A percentile compares a stretch with the other conserved stretches of the same genome.
phyloP scores from a whole-genome alignment of 1,140 invertebrate species.

The Gonatopus flavifemur region DNA sequence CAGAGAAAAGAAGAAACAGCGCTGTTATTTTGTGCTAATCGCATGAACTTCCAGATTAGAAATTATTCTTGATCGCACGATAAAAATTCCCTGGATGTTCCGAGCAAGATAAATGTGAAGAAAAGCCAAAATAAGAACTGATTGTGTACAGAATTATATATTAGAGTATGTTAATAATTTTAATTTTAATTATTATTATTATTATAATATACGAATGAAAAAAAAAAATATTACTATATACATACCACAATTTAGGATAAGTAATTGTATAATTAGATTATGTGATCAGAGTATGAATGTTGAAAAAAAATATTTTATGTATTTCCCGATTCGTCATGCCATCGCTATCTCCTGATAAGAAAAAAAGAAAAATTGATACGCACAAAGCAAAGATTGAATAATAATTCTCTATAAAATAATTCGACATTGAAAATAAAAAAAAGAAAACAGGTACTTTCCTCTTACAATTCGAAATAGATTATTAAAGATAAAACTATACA shows the following conservation, averaged over 20 bases:
- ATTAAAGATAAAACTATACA: too few species aligned
- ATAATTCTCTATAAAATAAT: too few species aligned
- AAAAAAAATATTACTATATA: constrained; percentile 34
- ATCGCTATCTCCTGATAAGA: too few species aligned
- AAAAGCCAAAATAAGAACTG: constrained; percentile 51
- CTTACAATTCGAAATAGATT: too few species aligned
- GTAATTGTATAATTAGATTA: constrained; percentile 31
- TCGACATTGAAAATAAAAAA: too few species aligned
- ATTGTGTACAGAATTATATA: constrained; percentile 57
- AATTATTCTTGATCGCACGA: constrained; percentile 12
- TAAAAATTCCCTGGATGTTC: constrained; percentile 23
- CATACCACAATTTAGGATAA: constrained; percentile 28
- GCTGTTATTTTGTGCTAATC: constrained; percentile 6
- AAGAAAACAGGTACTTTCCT: too few species aligned
- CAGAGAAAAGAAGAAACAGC: constrained; percentile 2
- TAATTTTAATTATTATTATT: constrained; percentile 46
- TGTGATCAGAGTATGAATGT: constrained; percentile 30
- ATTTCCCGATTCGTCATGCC: constrained; percentile 24
- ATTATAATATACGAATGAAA: constrained; percentile 43
- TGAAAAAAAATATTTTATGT: constrained; percentile 12
- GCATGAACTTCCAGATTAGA: constrained; percentile 9
- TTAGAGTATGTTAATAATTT: constrained; percentile 53
- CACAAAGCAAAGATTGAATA: too few species aligned
- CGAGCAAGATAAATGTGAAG: constrained; percentile 25
- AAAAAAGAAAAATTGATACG: too few species aligned